A percentile compares a stretch with the other conserved stretches of the same genome.
Conservation (phyloP, 2,888 invertebrate species). For the Heteropelma amictum region DNA sequence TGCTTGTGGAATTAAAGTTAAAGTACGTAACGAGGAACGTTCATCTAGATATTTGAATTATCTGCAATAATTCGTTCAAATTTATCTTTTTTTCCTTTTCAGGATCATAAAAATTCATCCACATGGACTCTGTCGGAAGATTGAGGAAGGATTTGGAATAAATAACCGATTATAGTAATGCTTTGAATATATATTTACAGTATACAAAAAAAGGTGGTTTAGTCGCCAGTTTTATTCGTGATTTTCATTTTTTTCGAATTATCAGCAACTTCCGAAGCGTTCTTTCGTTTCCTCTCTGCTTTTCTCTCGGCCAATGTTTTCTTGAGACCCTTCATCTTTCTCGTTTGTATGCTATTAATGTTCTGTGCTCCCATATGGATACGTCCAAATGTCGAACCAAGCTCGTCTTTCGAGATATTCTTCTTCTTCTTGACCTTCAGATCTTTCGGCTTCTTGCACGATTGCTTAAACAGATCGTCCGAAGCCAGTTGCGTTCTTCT, state of each 20-base stretch:
- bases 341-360: slow-evolving; percentile 89
- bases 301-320: slow-evolving; percentile 86
- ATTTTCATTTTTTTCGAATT: slow-evolving; percentile 59
- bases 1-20: slow-evolving; percentile 83
- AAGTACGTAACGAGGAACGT: slow-evolving; percentile 76
- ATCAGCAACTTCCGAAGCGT: slow-evolving; percentile 70
- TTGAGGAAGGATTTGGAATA: slow-evolving; percentile 1
- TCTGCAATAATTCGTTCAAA: slow-evolving; percentile 1
- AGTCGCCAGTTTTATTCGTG: slow-evolving; percentile 10
- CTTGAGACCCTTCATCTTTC: slow-evolving; percentile 93
- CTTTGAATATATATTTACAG: too few species aligned
- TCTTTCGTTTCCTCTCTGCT: slow-evolving; percentile 80
- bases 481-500: slow-evolving; percentile 93
- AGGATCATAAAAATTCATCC: slow-evolving; percentile 65
- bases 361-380: slow-evolving; percentile 96
- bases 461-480: slow-evolving; percentile 91
- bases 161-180: too few species aligned
- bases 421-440: slow-evolving; percentile 91
- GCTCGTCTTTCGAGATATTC: slow-evolving; percentile 91
- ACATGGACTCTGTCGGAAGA: slow-evolving; percentile 64
- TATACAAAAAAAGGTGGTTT: too few species aligned
- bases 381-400: slow-evolving; percentile 94
- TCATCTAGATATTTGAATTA: too few species aligned
- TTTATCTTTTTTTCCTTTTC: slow-evolving; percentile 44
- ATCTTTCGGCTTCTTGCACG: slow-evolving; percentile 89